Evolutionary conservation across 2,797 vertebrate species (phyloP), one percentile per base, ranked within the genome.

Genomic region (Melanogrammus aeglefinus): DNA sequence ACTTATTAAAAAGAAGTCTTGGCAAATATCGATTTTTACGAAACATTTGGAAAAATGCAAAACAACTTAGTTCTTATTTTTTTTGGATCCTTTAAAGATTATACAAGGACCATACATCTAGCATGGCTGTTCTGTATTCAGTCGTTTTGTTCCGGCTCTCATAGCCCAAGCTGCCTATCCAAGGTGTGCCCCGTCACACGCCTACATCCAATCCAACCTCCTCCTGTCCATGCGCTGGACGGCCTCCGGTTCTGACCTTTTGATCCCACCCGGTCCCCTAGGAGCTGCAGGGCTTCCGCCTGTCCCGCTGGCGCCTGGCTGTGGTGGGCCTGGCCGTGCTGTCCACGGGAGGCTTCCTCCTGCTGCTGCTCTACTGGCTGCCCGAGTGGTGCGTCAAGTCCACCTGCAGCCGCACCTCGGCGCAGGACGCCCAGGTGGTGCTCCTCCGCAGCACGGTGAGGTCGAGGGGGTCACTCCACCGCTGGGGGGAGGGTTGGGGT

Each of bases 301-400:
- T 95, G 10, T 96, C 96, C 92, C 96, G 90, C 44, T 99, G 97
- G 97, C 97, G 96, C 89, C 66, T 99, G 90, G 95, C 92, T 13
- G 78, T 99, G 1, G 95, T 99, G 86, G 90, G 92, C 78, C 78
- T 95, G 0, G 97, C 96, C 16, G 96, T 96, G 86, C 78, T 99
- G 76, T 96, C 94, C 86, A 96, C 96, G 0, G 97, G 98, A 1
- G 97, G 98, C 76, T 97, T 99, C 90, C 96, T 99, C 35, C 96
- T 99, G 73, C 96, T 99, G 79, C 94, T 99, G 77, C 97, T 99
- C 85, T 99, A 99, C 89, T 99, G 98, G 97, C 95, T 99, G 96
- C 98, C 97, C 3, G 94, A 97, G 92, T 99, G 97, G 98, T 96
- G 97, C 7, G 97, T 98, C 90, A 98, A 97, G 91, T 94, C 95